phyloP scores from a whole-genome alignment of 2,113 vertebrate genomes.

The Jacana jacana region DNA sequence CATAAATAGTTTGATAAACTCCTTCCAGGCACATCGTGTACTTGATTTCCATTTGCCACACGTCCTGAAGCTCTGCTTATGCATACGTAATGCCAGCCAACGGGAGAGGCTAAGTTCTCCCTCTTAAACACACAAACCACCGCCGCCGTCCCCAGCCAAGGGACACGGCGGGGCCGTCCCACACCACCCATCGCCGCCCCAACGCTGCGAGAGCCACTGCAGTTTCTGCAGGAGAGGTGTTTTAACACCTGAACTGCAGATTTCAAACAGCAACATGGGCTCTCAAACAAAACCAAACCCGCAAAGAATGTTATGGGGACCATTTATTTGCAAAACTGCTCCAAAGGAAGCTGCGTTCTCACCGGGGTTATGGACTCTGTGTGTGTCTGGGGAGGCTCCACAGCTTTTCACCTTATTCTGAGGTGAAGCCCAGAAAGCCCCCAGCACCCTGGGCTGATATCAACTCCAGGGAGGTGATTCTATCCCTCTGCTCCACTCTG shows the following conservation, averaged over 20 bases:
- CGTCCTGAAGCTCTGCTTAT: neutral
- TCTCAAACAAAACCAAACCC: neutral
- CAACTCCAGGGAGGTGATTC: no score
- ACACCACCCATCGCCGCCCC: neutral
- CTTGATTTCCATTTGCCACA: slow-evolving; percentile 48
- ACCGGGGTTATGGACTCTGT: accelerated
- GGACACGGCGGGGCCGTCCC: neutral
- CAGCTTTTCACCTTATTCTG: neutral
- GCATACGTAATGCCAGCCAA: neutral
- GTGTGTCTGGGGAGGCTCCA: neutral
- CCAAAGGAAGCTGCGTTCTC: neutral
- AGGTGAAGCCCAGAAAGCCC: no score
- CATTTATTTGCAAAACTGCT: neutral
- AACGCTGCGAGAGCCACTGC: neutral
- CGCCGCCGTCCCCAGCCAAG: neutral
- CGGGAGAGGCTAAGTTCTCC: neutral
- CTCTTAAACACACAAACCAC: neutral
- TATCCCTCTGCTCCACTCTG: no score
- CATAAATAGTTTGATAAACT: slow-evolving; percentile 43
- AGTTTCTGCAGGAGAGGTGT: neutral
- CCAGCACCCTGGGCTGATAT: no score
- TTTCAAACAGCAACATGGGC: neutral
- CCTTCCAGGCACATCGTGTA: slow-evolving; percentile 31
- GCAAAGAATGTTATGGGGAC: neutral
- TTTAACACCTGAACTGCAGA: slow-evolving; percentile 1